phyloP scores from a whole-genome alignment of 2,113 vertebrate species.

The Piaya cayana region DNA sequence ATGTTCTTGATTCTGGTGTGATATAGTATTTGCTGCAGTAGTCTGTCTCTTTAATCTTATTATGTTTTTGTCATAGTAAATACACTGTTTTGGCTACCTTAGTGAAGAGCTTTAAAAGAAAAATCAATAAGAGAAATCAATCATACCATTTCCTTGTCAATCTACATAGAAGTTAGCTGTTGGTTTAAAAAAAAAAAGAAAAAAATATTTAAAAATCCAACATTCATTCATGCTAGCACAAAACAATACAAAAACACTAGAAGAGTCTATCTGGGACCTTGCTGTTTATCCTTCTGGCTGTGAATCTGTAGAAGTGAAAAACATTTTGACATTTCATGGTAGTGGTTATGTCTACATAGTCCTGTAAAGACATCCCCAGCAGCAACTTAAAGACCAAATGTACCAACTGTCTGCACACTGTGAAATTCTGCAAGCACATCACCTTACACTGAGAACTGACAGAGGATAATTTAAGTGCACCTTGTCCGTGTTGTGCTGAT shows the following conservation, averaged over 20 bases:
- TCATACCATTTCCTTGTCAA: background rate
- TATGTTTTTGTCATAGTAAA: background rate
- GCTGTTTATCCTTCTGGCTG: background rate
- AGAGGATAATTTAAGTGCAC: background rate
- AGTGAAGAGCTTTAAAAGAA: background rate
- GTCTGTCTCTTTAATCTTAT: background rate
- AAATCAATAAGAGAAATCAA: background rate
- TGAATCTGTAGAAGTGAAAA: background rate
- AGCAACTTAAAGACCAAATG: background rate
- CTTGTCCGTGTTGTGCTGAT: background rate
- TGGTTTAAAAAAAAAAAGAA: background rate
- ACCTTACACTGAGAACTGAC: background rate
- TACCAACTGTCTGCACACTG: background rate
- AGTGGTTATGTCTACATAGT: background rate
- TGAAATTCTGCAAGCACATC: background rate
- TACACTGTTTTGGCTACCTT: background rate
- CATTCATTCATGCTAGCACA: background rate
- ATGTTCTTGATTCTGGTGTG: background rate
- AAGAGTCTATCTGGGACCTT: background rate
- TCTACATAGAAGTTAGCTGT: background rate
- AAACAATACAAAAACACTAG: background rate
- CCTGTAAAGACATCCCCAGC: background rate
- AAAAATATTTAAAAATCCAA: fast-evolving
- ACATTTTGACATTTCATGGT: background rate
- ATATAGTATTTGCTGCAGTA: background rate